Percentiles rank a stretch among this genome's conserved stretches.
Evolutionary conservation across 2,888 invertebrate species (phyloP).

Genomic region (Boloria selene): DNA sequence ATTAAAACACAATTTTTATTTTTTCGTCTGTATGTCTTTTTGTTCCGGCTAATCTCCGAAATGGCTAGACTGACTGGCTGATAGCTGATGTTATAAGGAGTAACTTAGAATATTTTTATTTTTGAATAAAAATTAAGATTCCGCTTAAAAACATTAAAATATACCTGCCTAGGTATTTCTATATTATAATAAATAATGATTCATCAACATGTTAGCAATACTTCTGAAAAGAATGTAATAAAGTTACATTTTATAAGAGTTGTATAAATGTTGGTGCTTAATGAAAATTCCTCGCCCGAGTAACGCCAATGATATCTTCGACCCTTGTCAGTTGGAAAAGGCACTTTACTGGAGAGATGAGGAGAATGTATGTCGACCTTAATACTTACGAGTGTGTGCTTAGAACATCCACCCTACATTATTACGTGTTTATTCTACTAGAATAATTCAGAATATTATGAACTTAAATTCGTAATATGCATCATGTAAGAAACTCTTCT

Average conservation of each 20-base stretch:
- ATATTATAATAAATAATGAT: neutral
- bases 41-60: no score
- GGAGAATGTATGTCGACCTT: slow-evolving; percentile 16
- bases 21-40: no score
- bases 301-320: slow-evolving; percentile 35
- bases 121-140: no score
- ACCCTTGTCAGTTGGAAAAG: slow-evolving; percentile 38
- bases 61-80: no score
- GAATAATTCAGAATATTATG: neutral
- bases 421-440: neutral
- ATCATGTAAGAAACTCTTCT: no score
- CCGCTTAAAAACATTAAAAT: no score
- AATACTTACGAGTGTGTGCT: neutral
- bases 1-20: no score
- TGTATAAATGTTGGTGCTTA: slow-evolving; percentile 38
- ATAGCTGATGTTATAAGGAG: no score
- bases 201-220: slow-evolving; percentile 13
- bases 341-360: slow-evolving; percentile 22
- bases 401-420: slow-evolving; percentile 1
- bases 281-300: slow-evolving; percentile 45
- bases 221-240: slow-evolving; percentile 39
- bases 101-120: no score
- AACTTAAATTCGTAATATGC: no score
- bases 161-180: neutral
- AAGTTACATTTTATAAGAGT: slow-evolving; percentile 24